Evolutionary conservation across 2,888 invertebrate genomes (phyloP).

Genomic region (Oscheius sp.): DNA sequence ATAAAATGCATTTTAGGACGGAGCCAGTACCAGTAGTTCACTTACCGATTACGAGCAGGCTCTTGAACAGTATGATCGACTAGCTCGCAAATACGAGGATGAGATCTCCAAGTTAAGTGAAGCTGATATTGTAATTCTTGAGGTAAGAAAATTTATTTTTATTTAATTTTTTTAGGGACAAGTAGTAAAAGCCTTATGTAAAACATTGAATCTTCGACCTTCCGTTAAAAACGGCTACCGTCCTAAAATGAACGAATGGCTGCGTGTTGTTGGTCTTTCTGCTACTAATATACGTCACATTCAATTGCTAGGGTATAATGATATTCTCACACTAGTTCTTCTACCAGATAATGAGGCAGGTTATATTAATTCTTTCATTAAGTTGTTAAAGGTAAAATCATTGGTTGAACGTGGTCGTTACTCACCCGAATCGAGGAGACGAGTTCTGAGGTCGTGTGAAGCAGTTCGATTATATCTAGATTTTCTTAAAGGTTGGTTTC

Average conservation of each 20-base stretch:
- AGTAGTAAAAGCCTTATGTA: slow-evolving; percentile 22
- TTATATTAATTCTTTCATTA: background rate
- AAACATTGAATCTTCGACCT: slow-evolving; percentile 15
- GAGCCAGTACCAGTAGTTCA: slow-evolving; percentile 22
- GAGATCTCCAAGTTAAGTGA: slow-evolving; percentile 1
- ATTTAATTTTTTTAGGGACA: background rate
- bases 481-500: slow-evolving; percentile 13
- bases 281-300: slow-evolving; percentile 49
- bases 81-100: slow-evolving; percentile 19
- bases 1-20: background rate
- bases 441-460: slow-evolving; percentile 40
- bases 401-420: slow-evolving; percentile 48
- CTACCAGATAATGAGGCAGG: slow-evolving; percentile 41
- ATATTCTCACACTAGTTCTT: slow-evolving; percentile 38
- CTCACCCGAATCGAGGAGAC: slow-evolving; percentile 44
- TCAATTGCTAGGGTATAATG: slow-evolving; percentile 43
- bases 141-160: background rate
- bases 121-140: slow-evolving; percentile 11
- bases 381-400: slow-evolving; percentile 42
- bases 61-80: slow-evolving; percentile 11
- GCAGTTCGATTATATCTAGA: slow-evolving; percentile 12
- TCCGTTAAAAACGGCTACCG: background rate
- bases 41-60: slow-evolving; percentile 22
- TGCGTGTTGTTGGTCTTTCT: slow-evolving; percentile 42
- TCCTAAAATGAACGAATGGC: slow-evolving; percentile 35